Base-by-base conservation (phyloP, 1,140 invertebrate species). In the Heliothis subflexa region DNA sequence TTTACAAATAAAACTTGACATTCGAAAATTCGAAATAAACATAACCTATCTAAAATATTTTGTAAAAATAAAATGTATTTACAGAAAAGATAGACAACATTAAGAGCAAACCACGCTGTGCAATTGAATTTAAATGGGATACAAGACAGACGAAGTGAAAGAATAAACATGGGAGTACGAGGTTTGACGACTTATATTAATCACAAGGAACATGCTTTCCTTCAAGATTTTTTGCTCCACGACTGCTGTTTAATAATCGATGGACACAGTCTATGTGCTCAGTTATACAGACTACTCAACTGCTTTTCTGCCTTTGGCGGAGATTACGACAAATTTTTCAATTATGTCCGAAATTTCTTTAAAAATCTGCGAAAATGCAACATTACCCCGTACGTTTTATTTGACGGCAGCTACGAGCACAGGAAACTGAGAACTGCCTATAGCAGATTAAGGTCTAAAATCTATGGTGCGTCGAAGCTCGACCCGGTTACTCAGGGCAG, bases 181-280 rank as follows among this genome's bases (percentile, higher is more conserved):
- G 97, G 97, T n/a, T 92, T 98, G 66, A 97, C 97, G 59, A 97
- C 97, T 0, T 98, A 97, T 84, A 97, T 98, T 78, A 96, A 96
- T 62, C 94, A 95, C 76, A 96, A 97, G 89, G 95, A 96, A 25
- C 91, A 97, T 71, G 85, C 95, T 70, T 97, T 97, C 83, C 93
- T 98, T 7, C 93, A 96, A 87, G 83, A 95, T 18, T 95, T 95
- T 86, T 92, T 96, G 79, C 93, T 99, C 10, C 96, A 97, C 79
- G 95, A 98, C 85, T 96, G 95, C 11, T 95, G 95, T 79, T 90
- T 99, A 18, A 96, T 99, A 3, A 97, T 99, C 25, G 98, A 99
- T 94, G 98, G 98, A 3, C 97, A 97, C 86, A 97, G 96, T 89
- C 89, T 99, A 54, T 96, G 96, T 45, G 96, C 96, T 73, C 97